A percentile compares a stretch with the other conserved stretches of the same genome.
Conservation (phyloP, 2,113 vertebrate genomes). For the Rhinogobius similis region DNA sequence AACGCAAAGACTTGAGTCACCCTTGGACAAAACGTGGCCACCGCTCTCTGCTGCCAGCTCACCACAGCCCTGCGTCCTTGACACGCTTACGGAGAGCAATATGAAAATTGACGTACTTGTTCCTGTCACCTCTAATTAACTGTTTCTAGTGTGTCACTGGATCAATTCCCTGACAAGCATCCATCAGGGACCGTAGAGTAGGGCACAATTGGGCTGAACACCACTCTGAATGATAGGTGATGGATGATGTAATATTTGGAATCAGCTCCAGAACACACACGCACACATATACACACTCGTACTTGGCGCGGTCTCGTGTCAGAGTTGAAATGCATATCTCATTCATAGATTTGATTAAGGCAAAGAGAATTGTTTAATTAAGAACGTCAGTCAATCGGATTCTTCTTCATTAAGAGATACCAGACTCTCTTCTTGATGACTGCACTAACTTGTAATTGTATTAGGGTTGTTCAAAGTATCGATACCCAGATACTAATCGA, state of each 20-base stretch:
- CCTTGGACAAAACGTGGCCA: conserved; percentile 7
- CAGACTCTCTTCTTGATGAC: conserved; percentile 12
- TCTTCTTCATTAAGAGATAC: conserved; percentile 47
- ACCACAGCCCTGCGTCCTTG: conserved; percentile 76
- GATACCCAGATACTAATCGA: background rate
- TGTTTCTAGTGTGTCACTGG: conserved; percentile 58
- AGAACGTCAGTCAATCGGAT: conserved; percentile 57
- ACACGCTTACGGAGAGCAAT: conserved; percentile 70
- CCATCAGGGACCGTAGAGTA: conserved; percentile 64
- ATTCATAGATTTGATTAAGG: conserved; percentile 70
- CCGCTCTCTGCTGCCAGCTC: conserved; percentile 37
- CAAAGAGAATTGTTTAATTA: conserved; percentile 71
- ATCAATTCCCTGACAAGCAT: conserved; percentile 70
- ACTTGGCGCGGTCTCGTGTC: conserved; percentile 39
- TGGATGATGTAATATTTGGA: conserved; percentile 64
- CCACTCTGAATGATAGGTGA: conserved; percentile 45
- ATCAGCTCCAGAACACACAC: conserved; percentile 38
- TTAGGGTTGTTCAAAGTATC: background rate
- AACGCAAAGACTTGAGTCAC: conserved; percentile 30
- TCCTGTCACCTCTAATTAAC: conserved; percentile 74
- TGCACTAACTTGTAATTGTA: background rate
- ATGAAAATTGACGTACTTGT: conserved; percentile 64
- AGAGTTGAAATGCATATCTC: conserved; percentile 62
- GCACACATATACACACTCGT: conserved; percentile 32
- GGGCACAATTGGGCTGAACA: conserved; percentile 34